Evolutionary conservation across 2,888 invertebrate species (phyloP).

Genomic region (Poecilus cupreus): DNA sequence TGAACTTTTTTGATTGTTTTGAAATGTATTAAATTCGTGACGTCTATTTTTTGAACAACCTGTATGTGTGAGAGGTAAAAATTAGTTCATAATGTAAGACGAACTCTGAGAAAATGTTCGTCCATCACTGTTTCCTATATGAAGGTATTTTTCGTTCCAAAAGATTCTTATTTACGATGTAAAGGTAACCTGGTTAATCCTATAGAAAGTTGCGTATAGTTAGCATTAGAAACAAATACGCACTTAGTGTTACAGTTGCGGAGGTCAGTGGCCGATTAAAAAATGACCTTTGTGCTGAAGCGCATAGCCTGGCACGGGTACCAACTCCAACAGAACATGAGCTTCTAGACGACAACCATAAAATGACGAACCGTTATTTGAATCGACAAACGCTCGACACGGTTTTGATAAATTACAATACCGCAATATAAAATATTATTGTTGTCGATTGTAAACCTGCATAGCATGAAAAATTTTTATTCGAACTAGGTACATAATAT

Average conservation of each 20-base stretch:
- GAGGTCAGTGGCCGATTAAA: slow-evolving; percentile 56
- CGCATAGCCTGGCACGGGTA: neutral
- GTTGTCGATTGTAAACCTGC: neutral
- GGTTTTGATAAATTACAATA: slow-evolving; percentile 41
- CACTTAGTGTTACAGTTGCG: slow-evolving; percentile 48
- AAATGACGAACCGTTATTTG: slow-evolving; percentile 49
- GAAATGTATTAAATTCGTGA: too few relatives aligned
- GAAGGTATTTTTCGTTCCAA: too few relatives aligned
- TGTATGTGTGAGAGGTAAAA: too few relatives aligned
- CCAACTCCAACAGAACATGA: neutral
- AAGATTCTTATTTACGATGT: neutral
- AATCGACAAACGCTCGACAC: slow-evolving; percentile 41
- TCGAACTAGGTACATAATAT: too few relatives aligned
- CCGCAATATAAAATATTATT: neutral
- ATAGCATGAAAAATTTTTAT: neutral
- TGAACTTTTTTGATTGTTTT: too few relatives aligned
- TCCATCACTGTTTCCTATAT: too few relatives aligned
- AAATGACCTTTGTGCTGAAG: slow-evolving; percentile 50
- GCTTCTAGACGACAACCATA: slow-evolving; percentile 49
- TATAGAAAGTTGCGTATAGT: slow-evolving; percentile 15
- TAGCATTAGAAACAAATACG: slow-evolving; percentile 35
- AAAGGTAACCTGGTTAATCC: slow-evolving; percentile 27
- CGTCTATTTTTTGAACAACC: too few relatives aligned
- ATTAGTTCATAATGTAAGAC: too few relatives aligned
- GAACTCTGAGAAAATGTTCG: too few relatives aligned